phyloP scores from a whole-genome alignment of 2,113 vertebrate genomes.

The Gnathonemus longibarbis region DNA sequence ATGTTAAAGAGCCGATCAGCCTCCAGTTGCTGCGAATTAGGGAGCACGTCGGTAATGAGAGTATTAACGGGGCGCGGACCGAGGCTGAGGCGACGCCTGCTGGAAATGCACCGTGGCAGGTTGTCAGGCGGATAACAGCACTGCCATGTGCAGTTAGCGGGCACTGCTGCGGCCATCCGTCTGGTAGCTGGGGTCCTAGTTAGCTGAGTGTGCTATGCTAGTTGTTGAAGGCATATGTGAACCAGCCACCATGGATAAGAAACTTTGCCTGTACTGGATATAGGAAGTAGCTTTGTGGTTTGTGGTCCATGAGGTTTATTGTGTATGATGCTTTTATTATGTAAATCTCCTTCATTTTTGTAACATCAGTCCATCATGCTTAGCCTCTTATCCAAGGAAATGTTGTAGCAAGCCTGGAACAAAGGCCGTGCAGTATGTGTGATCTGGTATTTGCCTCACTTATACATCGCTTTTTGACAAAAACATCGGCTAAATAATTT shows the following conservation, averaged over 20 bases:
- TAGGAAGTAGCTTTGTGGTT: background rate
- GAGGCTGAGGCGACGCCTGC: conserved; percentile 64
- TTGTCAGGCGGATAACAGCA: conserved; percentile 60
- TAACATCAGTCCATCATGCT: background rate
- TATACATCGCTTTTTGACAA: background rate
- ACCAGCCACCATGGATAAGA: background rate
- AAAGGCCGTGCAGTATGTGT: background rate
- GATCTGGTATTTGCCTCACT: background rate
- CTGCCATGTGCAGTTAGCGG: conserved; percentile 72
- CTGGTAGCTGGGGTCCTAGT: background rate
- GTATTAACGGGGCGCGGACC: conserved; percentile 84
- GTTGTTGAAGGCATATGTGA: background rate
- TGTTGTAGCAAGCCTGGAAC: background rate
- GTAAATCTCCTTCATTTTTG: background rate
- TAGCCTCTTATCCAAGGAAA: background rate
- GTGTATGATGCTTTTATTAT: background rate
- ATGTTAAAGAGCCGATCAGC: conserved; percentile 99
- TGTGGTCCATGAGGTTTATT: background rate
- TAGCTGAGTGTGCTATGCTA: background rate
- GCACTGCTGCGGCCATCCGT: conserved; percentile 28
- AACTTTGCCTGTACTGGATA: background rate
- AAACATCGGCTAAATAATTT: background rate
- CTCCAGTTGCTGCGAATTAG: conserved; percentile 99
- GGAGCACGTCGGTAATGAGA: conserved; percentile 82
- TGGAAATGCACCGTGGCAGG: conserved; percentile 64